These are phyloP conservation scores for Thereva unica DNA, from an alignment of 2,888 invertebrate species.

Conservation along the genomic window DNA sequence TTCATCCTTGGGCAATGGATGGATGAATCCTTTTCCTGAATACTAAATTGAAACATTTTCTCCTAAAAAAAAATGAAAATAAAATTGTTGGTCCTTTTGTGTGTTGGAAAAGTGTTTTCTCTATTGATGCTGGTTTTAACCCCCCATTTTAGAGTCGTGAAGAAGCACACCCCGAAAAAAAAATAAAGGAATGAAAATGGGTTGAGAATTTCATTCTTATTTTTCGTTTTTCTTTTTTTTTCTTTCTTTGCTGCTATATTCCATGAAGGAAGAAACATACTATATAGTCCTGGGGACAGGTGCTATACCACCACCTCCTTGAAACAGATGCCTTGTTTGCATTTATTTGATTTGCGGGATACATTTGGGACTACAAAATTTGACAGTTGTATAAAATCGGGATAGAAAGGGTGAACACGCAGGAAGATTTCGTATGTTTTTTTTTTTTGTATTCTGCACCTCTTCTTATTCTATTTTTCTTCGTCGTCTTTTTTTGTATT, in stretches of 20 bases:
- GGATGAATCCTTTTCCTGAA: slow-evolving; percentile 33
- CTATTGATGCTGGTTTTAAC: slow-evolving; percentile 33
- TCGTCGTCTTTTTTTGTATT: too few relatives aligned
- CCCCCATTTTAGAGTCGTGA: slow-evolving; percentile 19
- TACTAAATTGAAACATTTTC: slow-evolving; percentile 36
- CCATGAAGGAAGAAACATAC: too few relatives aligned
- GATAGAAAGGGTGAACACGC: too few relatives aligned
- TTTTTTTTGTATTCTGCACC: too few relatives aligned
- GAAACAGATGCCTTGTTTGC: slow-evolving; percentile 35
- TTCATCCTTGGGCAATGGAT: slow-evolving; percentile 16
- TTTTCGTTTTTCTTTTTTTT: too few relatives aligned
- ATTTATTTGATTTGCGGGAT: slow-evolving; percentile 34
- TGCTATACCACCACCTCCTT: slow-evolving; percentile 1
- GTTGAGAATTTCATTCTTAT: too few relatives aligned
- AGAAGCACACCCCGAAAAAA: neutral
- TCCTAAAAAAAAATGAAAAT: slow-evolving; percentile 19
- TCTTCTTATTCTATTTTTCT: too few relatives aligned
- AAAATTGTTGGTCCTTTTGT: slow-evolving; percentile 31
- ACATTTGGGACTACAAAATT: slow-evolving; percentile 23
- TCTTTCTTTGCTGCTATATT: too few relatives aligned
- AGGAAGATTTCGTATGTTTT: too few relatives aligned
- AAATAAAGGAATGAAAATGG: neutral
- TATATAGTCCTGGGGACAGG: too few relatives aligned
- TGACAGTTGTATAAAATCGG: slow-evolving; percentile 26
- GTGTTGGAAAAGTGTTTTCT: slow-evolving; percentile 18